Evolutionary conservation across 2,113 vertebrate genomes (phyloP), one percentile per base, ranked within the genome.

Genomic region (Embiotoca jacksoni): DNA sequence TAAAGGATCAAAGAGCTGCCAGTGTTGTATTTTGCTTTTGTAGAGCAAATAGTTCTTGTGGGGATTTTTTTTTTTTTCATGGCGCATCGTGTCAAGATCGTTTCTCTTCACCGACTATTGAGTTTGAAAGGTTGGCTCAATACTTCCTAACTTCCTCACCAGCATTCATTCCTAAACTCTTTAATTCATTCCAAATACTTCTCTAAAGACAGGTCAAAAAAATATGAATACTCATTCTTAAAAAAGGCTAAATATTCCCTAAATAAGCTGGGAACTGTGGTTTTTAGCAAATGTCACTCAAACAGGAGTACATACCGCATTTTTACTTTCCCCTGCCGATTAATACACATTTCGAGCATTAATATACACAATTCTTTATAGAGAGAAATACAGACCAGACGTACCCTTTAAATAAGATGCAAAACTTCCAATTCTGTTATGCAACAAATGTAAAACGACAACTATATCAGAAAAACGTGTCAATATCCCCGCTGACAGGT

Each of bases 321-420:
- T 31, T 7, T 16, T 32, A 76, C 37, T 67, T 65, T 44, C 46
- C 41, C 39, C 32, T 35, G 67, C 9, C 16, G 46, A 66, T 57
- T 44, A n/a, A 53, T 15, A 15, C 35, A 67, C 10, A 15, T 15
- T 9, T 31, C 1, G 41, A 3, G 3, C 16, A 35, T 6, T 36
- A 1, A 31, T 9, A 36, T 23, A 23, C 23, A 23, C 23, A 23
- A 23, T 23, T 23, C 23, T 23, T 23, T 23, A 3, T 2, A 2
- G 3, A 60, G 36, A 60, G 37, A 2, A 49, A 50, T n/a, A 5
- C 15, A 50, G 4, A 50, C 5, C 41, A 50, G 13, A 50, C 16
- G 47, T 7, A 62, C 46, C 30, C 6, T 46, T 46, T 46, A 30
- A 32, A 32, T 15, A 11, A 44, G 41, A 44, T 44, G 1, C 41